These are phyloP conservation scores for Euwallacea similis DNA, from an alignment of 1,140 invertebrate genomes.

Conservation along the genomic window DNA sequence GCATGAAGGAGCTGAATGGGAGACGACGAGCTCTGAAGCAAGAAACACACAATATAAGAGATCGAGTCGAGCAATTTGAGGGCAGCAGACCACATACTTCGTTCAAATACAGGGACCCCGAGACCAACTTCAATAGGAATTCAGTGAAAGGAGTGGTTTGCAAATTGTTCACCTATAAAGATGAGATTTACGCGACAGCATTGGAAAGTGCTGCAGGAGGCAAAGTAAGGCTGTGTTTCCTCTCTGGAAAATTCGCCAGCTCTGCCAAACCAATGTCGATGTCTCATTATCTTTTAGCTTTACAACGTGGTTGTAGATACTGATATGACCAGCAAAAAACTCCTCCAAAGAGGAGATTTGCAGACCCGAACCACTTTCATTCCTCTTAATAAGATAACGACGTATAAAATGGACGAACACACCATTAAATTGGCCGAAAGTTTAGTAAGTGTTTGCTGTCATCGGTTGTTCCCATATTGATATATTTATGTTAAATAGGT, in stretches of 20 bases:
- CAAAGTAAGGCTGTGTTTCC: constrained; percentile 59
- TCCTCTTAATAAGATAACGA: constrained; percentile 89
- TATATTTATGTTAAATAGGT: constrained; percentile 53
- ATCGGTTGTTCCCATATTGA: neutral
- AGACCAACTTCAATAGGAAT: constrained; percentile 73
- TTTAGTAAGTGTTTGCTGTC: constrained; percentile 60
- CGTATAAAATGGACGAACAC: constrained; percentile 62
- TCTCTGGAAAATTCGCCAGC: neutral
- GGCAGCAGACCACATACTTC: constrained; percentile 68
- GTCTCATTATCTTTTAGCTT: constrained; percentile 61
- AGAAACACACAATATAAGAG: constrained; percentile 59
- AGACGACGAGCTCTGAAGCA: constrained; percentile 57
- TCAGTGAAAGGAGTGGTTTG: constrained; percentile 76
- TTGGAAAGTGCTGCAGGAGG: constrained; percentile 86
- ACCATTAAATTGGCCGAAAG: constrained; percentile 70
- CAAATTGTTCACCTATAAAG: constrained; percentile 74
- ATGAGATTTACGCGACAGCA: constrained; percentile 74
- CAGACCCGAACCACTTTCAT: constrained; percentile 81
- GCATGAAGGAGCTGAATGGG: constrained; percentile 61
- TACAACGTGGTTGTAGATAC: constrained; percentile 91
- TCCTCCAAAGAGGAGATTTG: constrained; percentile 82
- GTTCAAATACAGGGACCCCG: constrained; percentile 77
- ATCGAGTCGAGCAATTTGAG: constrained; percentile 64
- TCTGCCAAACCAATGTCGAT: neutral
- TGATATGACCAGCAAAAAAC: constrained; percentile 79